These are phyloP conservation scores for Acomys russatus DNA, from an alignment of 2,797 vertebrate species.

Conservation along the genomic window DNA sequence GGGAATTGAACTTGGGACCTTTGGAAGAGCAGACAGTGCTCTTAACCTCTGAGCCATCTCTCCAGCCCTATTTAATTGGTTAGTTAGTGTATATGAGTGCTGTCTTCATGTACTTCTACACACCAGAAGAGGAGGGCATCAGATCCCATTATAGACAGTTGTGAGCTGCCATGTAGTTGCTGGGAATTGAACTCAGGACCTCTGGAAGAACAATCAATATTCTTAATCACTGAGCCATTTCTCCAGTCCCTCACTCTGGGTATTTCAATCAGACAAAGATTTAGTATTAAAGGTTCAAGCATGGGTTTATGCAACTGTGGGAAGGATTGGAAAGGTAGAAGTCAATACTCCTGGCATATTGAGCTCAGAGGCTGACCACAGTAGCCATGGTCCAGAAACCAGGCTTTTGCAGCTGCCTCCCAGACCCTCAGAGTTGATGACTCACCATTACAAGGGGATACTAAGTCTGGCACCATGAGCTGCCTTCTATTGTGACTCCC, in stretches of 20 bases:
- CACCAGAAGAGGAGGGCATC: too few species aligned
- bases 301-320: neutral
- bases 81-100: too few species aligned
- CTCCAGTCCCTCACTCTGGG: neutral
- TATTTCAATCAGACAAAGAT: constrained; percentile 20
- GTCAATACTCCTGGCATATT: neutral
- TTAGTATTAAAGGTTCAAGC: neutral
- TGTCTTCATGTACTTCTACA: too few species aligned
- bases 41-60: too few species aligned
- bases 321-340: neutral
- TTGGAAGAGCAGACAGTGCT: too few species aligned
- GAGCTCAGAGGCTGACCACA: neutral
- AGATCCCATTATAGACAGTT: too few species aligned
- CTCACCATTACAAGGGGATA: neutral
- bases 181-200: too few species aligned
- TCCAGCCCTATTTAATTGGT: too few species aligned
- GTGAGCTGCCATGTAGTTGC: too few species aligned
- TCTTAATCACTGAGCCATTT: too few species aligned
- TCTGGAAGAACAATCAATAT: too few species aligned
- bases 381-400: neutral
- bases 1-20: too few species aligned
- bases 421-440: neutral
- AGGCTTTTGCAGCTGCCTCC: neutral
- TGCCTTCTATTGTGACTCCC: neutral
- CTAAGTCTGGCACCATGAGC: neutral